phyloP scores from a whole-genome alignment of 2,888 invertebrate species.

The Prosopocoilus inquinatus region DNA sequence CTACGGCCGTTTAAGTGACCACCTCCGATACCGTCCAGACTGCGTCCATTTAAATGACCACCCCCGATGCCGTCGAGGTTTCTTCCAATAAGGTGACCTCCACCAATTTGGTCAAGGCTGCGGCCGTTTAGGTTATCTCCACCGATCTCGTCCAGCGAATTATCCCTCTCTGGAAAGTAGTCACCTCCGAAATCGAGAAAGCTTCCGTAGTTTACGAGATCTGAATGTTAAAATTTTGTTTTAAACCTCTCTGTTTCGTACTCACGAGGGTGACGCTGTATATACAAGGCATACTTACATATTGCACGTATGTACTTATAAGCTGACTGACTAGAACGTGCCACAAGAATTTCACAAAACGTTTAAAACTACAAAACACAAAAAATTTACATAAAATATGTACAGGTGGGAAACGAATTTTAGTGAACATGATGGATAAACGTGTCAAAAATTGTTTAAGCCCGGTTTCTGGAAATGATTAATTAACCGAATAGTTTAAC shows the following conservation, averaged over 20 bases:
- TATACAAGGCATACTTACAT: too few relatives aligned
- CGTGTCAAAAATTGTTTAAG: too few relatives aligned
- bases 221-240: not conserved
- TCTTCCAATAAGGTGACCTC: conserved; percentile 24
- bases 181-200: conserved; percentile 27
- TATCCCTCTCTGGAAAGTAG: conserved; percentile 21
- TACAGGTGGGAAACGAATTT: too few relatives aligned
- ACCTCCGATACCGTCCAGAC: conserved; percentile 18
- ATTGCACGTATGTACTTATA: too few relatives aligned
- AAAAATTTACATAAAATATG: too few relatives aligned
- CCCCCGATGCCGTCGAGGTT: conserved; percentile 26
- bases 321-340: too few relatives aligned
- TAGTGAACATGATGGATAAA: too few relatives aligned
- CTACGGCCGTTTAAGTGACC: conserved; percentile 14
- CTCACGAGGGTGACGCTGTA: not conserved
- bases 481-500: too few relatives aligned
- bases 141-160: conserved; percentile 21
- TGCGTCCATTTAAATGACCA: conserved; percentile 15
- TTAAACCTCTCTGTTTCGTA: conserved; percentile 9
- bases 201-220: conserved; percentile 7
- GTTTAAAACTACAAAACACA: too few relatives aligned
- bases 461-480: too few relatives aligned
- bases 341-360: too few relatives aligned
- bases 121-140: conserved; percentile 22
- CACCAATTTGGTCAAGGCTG: conserved; percentile 25